These are phyloP conservation scores for Eulithis prunata DNA, from an alignment of 2,888 invertebrate genomes.

Conservation along the genomic window DNA sequence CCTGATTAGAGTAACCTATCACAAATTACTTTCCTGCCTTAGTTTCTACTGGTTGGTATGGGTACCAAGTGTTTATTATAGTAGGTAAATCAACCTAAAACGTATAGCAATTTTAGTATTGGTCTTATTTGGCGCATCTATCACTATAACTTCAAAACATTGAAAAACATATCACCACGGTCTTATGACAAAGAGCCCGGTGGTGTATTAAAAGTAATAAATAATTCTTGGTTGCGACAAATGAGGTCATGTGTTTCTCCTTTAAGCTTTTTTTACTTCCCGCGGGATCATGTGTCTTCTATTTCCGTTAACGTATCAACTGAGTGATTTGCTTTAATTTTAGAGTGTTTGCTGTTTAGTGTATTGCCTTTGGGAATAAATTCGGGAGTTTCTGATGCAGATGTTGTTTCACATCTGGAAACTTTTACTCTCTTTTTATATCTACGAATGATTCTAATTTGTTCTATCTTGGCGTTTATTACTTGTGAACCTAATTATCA, in stretches of 20 bases:
- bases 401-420: constrained; percentile 75
- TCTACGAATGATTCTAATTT: constrained; percentile 36
- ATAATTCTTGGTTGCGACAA: constrained; percentile 81
- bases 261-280: constrained; percentile 81
- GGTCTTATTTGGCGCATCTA: too few relatives aligned
- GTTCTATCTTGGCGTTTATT: constrained; percentile 32
- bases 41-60: too few relatives aligned
- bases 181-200: constrained; percentile 70
- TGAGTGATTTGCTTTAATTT: constrained; percentile 82
- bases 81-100: too few relatives aligned
- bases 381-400: constrained; percentile 59
- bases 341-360: constrained; percentile 82
- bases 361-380: constrained; percentile 77
- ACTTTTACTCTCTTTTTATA: constrained; percentile 48
- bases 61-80: too few relatives aligned
- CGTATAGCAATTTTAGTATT: too few relatives aligned
- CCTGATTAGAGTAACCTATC: too few relatives aligned
- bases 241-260: constrained; percentile 84
- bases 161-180: constrained; percentile 69
- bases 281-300: constrained; percentile 83
- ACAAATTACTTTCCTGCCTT: too few relatives aligned
- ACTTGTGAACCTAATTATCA: constrained; percentile 29
- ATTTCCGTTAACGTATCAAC: constrained; percentile 81
- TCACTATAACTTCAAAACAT: constrained; percentile 4
- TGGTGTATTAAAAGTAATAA: constrained; percentile 80